phyloP scores from a whole-genome alignment of 2,888 invertebrate species.

The Clitarchus hookeri region DNA sequence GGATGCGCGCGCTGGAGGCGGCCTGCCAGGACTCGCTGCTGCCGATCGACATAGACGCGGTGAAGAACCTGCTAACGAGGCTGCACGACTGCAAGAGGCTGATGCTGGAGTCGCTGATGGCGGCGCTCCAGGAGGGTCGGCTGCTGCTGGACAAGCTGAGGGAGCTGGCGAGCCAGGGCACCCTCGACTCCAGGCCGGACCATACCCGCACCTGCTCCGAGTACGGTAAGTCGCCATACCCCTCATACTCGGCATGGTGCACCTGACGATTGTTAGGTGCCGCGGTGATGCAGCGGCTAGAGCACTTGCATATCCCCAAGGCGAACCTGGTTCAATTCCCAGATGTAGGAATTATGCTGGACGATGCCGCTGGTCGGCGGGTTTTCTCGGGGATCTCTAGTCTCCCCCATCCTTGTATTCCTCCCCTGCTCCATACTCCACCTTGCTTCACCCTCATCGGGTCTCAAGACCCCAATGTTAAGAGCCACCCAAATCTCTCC shows the following conservation, averaged over 20 bases:
- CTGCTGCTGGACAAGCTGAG: conserved; percentile 72
- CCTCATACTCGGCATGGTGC: too few species aligned
- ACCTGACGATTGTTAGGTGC: background rate
- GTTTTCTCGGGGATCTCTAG: too few species aligned
- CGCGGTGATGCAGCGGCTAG: too few species aligned
- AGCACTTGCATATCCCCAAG: too few species aligned
- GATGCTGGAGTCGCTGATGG: conserved; percentile 77
- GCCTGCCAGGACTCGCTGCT: conserved; percentile 69
- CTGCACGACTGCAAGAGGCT: conserved; percentile 73
- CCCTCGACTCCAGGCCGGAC: conserved; percentile 74
- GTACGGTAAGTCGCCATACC: conserved; percentile 50
- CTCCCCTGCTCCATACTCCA: too few species aligned
- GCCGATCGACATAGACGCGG: conserved; percentile 73
- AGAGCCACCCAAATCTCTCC: too few species aligned
- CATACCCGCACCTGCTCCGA: conserved; percentile 61
- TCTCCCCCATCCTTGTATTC: too few species aligned
- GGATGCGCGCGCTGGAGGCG: conserved; percentile 69
- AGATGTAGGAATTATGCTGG: too few species aligned
- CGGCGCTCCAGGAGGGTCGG: conserved; percentile 80
- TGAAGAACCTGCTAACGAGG: conserved; percentile 69
- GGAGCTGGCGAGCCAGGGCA: conserved; percentile 73
- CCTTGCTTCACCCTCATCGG: too few species aligned
- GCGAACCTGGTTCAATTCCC: too few species aligned
- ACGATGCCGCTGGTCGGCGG: too few species aligned
- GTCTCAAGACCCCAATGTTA: too few species aligned